A percentile compares a stretch with the other conserved stretches of the same genome.
phyloP scores from a whole-genome alignment of 2,113 vertebrate species.

The Ranitomeya imitator region DNA sequence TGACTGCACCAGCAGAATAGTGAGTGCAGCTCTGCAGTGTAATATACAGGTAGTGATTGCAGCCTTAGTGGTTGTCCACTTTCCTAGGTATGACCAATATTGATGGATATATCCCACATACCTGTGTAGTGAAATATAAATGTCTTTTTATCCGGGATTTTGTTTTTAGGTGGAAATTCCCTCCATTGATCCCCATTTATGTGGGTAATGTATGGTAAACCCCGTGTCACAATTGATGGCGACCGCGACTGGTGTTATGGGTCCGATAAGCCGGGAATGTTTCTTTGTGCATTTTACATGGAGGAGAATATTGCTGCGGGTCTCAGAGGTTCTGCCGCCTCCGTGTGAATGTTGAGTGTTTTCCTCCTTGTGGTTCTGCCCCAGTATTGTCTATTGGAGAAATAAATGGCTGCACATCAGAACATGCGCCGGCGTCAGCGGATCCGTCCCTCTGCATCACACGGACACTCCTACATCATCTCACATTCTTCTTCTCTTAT shows the following conservation, averaged over 20 bases:
- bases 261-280: conserved; percentile 28
- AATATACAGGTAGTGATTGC: no score
- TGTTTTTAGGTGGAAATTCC: no score
- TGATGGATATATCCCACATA: no score
- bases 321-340: not conserved
- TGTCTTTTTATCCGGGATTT: no score
- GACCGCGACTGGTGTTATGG: not conserved
- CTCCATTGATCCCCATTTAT: no score
- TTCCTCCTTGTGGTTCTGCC: not conserved
- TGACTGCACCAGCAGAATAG: no score
- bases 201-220: no score
- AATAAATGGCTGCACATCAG: conserved; percentile 16
- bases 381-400: not conserved
- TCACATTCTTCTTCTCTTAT: conserved; percentile 31
- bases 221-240: not conserved
- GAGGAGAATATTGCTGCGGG: not conserved
- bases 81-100: no score
- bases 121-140: no score
- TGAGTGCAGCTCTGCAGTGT: no score
- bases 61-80: no score
- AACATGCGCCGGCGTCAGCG: conserved; percentile 5
- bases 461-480: not conserved
- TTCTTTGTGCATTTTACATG: not conserved
- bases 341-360: conserved; percentile 22
- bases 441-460: conserved; percentile 6